Evolutionary conservation across 2,888 invertebrate species (phyloP).

Genomic region (Volucella inanis): DNA sequence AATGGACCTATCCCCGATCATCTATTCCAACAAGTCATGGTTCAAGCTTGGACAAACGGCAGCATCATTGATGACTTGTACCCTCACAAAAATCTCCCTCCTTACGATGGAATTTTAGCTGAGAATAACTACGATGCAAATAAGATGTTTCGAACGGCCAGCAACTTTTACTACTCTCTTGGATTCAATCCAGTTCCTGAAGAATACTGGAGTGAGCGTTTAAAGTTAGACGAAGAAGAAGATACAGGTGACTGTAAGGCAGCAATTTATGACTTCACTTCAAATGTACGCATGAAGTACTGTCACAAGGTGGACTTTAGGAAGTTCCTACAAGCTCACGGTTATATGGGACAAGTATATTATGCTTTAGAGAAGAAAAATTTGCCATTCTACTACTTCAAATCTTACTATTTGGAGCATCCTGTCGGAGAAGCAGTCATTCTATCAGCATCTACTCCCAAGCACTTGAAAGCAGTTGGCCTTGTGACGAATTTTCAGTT

Average conservation of each 20-base stretch:
- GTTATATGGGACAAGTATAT: slow-evolving; percentile 78
- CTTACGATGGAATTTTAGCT: slow-evolving; percentile 13
- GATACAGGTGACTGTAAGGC: slow-evolving; percentile 20
- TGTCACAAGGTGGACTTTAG: slow-evolving; percentile 80
- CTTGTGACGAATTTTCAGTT: slow-evolving; percentile 77
- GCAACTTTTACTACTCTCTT: slow-evolving; percentile 46
- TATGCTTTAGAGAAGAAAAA: slow-evolving; percentile 79
- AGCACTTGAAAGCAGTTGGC: slow-evolving; percentile 78
- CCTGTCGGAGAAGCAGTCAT: slow-evolving; percentile 80
- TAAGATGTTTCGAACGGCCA: slow-evolving; percentile 21
- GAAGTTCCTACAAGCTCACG: slow-evolving; percentile 80
- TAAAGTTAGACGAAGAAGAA: not conserved
- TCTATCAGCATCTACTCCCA: slow-evolving; percentile 80
- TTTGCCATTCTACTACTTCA: slow-evolving; percentile 80
- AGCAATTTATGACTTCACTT: not conserved
- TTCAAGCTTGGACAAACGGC: slow-evolving; percentile 22
- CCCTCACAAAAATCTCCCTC: slow-evolving; percentile 6
- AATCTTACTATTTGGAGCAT: slow-evolving; percentile 80
- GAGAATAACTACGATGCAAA: slow-evolving; percentile 8
- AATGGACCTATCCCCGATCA: slow-evolving; percentile 48
- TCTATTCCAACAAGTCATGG: slow-evolving; percentile 37
- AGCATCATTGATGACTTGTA: slow-evolving; percentile 13
- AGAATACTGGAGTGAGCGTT: slow-evolving; percentile 1
- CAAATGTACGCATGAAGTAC: slow-evolving; percentile 78
- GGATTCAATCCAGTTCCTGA: slow-evolving; percentile 32